Percentiles rank a stretch among this genome's conserved stretches.
Evolutionary conservation across 2,888 invertebrate species (phyloP).

Genomic region (Epinotia ramella): DNA sequence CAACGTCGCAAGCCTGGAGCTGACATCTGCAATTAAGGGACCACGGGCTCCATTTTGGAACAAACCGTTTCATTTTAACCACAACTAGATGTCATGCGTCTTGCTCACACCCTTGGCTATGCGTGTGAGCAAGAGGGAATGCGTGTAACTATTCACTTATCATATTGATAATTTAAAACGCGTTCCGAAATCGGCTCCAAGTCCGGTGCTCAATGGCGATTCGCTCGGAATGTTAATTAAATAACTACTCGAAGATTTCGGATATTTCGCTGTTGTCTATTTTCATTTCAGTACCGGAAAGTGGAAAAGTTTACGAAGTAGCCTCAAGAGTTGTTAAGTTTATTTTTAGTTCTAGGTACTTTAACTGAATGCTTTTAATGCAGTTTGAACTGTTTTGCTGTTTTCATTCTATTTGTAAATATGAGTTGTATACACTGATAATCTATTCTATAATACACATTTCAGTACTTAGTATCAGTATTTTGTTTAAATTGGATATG

Average conservation of each 20-base stretch:
- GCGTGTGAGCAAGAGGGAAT: not conserved
- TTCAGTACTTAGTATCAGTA: no score
- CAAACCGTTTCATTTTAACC: not conserved
- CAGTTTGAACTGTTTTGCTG: not conserved
- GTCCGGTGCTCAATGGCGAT: slow-evolving; percentile 59
- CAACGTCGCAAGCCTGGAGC: slow-evolving; percentile 57
- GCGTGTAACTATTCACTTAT: not conserved
- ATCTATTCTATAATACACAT: no score
- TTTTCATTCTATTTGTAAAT: not conserved
- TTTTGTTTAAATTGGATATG: no score
- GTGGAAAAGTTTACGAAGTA: slow-evolving; percentile 17
- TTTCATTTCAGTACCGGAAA: slow-evolving; percentile 12
- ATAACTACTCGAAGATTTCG: slow-evolving; percentile 69
- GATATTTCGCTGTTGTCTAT: slow-evolving; percentile 60
- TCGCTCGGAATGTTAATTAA: slow-evolving; percentile 74
- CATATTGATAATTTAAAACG: not conserved
- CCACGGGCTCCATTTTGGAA: slow-evolving; percentile 44
- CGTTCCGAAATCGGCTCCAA: slow-evolving; percentile 22
- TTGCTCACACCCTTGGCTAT: not conserved
- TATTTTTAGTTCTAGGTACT: not conserved
- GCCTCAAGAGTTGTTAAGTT: not conserved
- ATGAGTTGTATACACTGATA: no score
- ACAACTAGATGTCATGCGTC: not conserved
- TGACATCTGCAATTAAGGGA: slow-evolving; percentile 74
- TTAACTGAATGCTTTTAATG: not conserved